Evolutionary conservation across 1,140 invertebrate genomes (phyloP).

Genomic region (Atta cephalotes): DNA sequence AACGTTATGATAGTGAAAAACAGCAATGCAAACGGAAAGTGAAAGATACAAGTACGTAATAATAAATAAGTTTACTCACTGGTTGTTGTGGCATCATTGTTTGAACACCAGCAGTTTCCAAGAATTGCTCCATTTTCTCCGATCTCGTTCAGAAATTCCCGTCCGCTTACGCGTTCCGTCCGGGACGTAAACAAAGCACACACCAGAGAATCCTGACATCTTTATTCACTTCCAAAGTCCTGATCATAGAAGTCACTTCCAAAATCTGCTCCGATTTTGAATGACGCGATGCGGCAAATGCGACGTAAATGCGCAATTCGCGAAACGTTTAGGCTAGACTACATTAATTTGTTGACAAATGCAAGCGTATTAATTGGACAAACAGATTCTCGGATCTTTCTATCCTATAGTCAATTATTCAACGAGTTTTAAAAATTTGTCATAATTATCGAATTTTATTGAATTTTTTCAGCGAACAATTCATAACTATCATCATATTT

Average conservation of each 20-base stretch:
- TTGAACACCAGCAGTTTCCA: background rate
- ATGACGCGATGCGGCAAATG: background rate
- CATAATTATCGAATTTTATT: no score
- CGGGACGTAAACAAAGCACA: no score
- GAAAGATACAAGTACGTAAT: background rate
- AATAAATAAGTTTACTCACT: conserved; percentile 2
- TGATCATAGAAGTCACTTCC: background rate
- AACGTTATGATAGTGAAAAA: background rate
- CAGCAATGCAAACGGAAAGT: background rate
- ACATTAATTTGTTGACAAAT: no score
- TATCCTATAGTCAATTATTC: no score
- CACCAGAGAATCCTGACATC: no score
- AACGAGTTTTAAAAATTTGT: no score
- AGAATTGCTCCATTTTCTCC: no score
- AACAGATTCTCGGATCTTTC: no score
- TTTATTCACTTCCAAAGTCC: no score
- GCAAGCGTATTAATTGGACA: no score
- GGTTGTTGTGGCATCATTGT: background rate
- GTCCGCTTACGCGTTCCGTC: background rate
- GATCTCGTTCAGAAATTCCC: background rate
- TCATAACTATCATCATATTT: no score
- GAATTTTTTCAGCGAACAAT: no score
- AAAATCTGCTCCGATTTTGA: background rate
- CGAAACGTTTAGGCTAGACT: background rate
- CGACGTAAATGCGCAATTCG: background rate